phyloP scores from a whole-genome alignment of 2,113 vertebrate species.

The Oncorhynchus tshawytscha region DNA sequence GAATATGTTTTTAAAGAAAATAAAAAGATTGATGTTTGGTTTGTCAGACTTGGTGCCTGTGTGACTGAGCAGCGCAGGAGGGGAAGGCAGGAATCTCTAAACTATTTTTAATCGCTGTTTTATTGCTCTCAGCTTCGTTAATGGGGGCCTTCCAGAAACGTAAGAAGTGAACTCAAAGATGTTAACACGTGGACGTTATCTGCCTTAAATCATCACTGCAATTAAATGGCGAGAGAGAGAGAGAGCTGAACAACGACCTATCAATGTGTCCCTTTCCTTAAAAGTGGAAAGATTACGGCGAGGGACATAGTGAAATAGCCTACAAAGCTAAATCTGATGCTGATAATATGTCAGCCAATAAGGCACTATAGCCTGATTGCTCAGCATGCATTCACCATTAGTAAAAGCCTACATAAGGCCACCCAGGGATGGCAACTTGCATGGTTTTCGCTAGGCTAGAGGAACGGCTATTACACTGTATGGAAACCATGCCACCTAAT shows the following conservation, averaged over 20 bases:
- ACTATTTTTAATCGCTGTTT: conserved; percentile 76
- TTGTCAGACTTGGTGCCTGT: conserved; percentile 73
- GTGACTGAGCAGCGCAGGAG: conserved; percentile 70
- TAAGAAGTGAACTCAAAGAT: conserved; percentile 41
- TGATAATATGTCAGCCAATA: neutral
- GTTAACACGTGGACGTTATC: conserved; percentile 56
- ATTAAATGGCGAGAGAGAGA: conserved; percentile 39
- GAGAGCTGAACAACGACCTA: neutral
- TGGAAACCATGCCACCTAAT: too few species aligned
- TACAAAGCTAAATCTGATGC: neutral
- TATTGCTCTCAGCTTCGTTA: conserved; percentile 56
- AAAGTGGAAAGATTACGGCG: too few species aligned
- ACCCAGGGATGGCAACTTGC: too few species aligned
- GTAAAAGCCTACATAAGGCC: too few species aligned
- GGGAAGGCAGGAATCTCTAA: conserved; percentile 68
- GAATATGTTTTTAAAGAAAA: conserved; percentile 51
- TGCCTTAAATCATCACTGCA: conserved; percentile 57
- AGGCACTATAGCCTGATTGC: neutral
- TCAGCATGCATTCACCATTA: too few species aligned
- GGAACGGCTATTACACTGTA: too few species aligned
- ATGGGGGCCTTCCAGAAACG: conserved; percentile 43
- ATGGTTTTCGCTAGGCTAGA: too few species aligned
- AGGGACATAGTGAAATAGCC: too few species aligned
- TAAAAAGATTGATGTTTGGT: conserved; percentile 73
- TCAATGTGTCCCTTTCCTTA: too few species aligned